Percentiles rank a stretch among this genome's conserved stretches.
These are phyloP conservation scores for Habrosyne pyritoides DNA, from an alignment of 2,888 invertebrate genomes.

Conservation along the genomic window DNA sequence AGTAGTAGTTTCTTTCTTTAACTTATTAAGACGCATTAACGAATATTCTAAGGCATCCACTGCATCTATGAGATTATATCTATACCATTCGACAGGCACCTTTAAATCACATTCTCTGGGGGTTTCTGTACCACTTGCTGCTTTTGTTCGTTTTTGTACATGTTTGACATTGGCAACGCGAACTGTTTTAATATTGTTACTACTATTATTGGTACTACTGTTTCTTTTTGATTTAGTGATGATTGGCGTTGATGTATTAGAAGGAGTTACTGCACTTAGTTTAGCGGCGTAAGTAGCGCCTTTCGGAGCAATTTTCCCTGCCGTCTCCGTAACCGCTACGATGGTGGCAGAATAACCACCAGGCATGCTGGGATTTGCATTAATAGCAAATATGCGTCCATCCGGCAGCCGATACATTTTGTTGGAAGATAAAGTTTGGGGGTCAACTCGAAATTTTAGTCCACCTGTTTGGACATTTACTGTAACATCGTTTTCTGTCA, in stretches of 20 bases:
- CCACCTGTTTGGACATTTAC: constrained; percentile 76
- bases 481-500: constrained; percentile 81
- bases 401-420: constrained; percentile 81
- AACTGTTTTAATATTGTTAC: constrained; percentile 11
- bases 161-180: constrained; percentile 26
- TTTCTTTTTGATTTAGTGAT: constrained; percentile 13
- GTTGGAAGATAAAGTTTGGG: constrained; percentile 77
- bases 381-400: constrained; percentile 78
- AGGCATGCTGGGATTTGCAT: constrained; percentile 76
- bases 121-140: constrained; percentile 16
- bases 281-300: constrained; percentile 71
- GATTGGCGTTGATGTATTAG: constrained; percentile 22
- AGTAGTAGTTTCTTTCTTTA: constrained; percentile 76
- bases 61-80: constrained; percentile 82
- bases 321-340: constrained; percentile 69
- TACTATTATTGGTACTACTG: too few species aligned
- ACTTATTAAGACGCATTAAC: constrained; percentile 73
- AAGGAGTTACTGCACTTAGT: constrained; percentile 52
- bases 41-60: constrained; percentile 83
- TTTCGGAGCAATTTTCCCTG: constrained; percentile 46
- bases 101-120: constrained; percentile 58
- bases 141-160: constrained; percentile 30
- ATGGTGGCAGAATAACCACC: constrained; percentile 81
- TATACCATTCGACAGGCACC: constrained; percentile 83
- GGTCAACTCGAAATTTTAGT: constrained; percentile 77